Base-by-base conservation (phyloP, 1,140 invertebrate species). In the Calephelis nemesis region DNA sequence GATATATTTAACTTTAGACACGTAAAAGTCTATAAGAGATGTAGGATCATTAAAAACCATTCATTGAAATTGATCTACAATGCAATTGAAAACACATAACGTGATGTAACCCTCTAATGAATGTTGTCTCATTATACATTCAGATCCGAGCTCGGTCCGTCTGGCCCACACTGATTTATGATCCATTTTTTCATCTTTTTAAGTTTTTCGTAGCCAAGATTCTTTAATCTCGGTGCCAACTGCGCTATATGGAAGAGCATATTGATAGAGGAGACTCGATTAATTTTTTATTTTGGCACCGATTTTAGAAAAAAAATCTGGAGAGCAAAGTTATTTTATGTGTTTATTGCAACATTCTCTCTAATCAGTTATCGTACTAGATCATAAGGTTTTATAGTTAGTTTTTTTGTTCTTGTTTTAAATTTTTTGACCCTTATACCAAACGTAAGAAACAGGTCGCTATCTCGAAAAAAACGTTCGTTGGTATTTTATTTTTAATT, bases 151-250 rank as follows among this genome's bases (percentile, higher is more conserved):
- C 65, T 45, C 77, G 79, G 69, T 77, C 82, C 82, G 82, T 84
- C 83, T 81, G 81, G 65, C 75, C 71, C 69, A 19, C 13, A 60
- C 68, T 87, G 83, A 87, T 87, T 87, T 83, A 87, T 81, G 77
- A 72, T 74, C 76, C 70, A 74, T 77, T 84, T 84, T 87, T 80
- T 76, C 73, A 76, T 79, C 81, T 77, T 79, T 68, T 67, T 69
- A 60, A 60, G 58, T 64, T 74, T 73, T 74, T 62, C 65, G 63
- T 68, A 70, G 78, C 78, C 81, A 81, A 83, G 75, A 78, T 75
- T 81, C 69, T 77, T 72, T 71, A 73, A 69, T 62, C 70, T 65
- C 65, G 42, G 62, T 79, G 80, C 80, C 78, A 86, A 81, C 71
- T 77, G 67, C 65, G 63, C 52, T 71, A 47, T 74, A 75, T 75